A percentile compares a stretch with the other conserved stretches of the same genome.
Evolutionary conservation across 1,140 invertebrate genomes (phyloP).

Genomic region (Plectrocnemia conspersa): DNA sequence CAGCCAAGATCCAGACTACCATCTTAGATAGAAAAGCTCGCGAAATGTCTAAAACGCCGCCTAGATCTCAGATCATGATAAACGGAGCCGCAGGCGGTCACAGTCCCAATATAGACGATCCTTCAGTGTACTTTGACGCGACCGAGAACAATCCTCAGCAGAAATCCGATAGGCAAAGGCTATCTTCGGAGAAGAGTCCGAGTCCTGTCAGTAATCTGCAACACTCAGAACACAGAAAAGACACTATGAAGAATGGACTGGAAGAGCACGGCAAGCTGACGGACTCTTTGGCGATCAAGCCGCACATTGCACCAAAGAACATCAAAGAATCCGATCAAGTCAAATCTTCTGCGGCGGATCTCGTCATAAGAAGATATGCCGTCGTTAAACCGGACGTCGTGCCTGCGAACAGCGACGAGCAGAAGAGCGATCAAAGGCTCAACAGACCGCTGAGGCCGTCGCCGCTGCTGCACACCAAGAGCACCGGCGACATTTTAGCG

Average conservation of each 20-base stretch:
- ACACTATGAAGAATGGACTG: conserved; percentile 26
- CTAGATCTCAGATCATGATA: conserved; percentile 35
- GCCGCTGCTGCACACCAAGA: conserved; percentile 49
- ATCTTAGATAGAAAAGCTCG: conserved; percentile 20
- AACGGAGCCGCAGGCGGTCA: conserved; percentile 50
- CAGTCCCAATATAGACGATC: conserved; percentile 56
- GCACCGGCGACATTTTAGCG: conserved; percentile 47
- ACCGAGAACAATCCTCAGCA: conserved; percentile 49
- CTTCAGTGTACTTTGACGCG: conserved; percentile 62
- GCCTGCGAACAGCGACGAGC: conserved; percentile 23
- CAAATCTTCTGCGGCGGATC: conserved; percentile 14
- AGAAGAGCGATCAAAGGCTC: conserved; percentile 21
- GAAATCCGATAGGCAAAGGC: conserved; percentile 36
- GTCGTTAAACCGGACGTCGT: conserved; percentile 14
- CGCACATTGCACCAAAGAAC: conserved; percentile 22
- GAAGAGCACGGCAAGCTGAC: conserved; percentile 10
- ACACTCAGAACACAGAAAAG: conserved; percentile 5
- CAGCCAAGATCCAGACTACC: conserved; percentile 32
- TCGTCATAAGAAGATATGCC: conserved; percentile 20
- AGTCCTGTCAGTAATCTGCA: conserved; percentile 29
- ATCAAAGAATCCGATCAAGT: conserved; percentile 6
- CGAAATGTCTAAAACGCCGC: conserved; percentile 23
- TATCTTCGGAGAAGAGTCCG: conserved; percentile 36
- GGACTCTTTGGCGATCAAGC: conserved; percentile 22
- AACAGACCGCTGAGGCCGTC: conserved; percentile 33